Evolutionary conservation across 2,888 invertebrate genomes (phyloP), one percentile per base, ranked within the genome.

Genomic region (Timema podura): DNA sequence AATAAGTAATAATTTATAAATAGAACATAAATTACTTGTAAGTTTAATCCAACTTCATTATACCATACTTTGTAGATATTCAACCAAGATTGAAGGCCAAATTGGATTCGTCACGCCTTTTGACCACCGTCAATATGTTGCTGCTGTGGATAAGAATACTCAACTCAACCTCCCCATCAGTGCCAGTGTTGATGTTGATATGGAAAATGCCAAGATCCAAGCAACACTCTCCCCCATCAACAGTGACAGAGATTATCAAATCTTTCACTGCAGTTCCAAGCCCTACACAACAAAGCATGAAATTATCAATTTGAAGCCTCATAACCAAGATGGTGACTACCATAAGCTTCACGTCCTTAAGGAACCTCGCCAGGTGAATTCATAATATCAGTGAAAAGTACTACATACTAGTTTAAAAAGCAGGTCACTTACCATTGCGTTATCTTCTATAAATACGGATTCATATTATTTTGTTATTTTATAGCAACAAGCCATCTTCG

Each of bases 61-160:
- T 61, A 45, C 57, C 57, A 57, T 49, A 9, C 57, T 16, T 51
- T 68, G 15, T 44, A 68, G 68, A 6, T 83, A 82, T 74, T 84
- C 88, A 9, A 81, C 81, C 70, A 87, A 87, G 75, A 78, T 84
- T 57, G 86, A 88, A 74, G 86, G 87, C 48, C 86, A 83, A 76
- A 81, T 89, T 72, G 88, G 90, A 70, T 90, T 91, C 78, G 79
- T 89, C 70, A 85, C 89, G 13, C 85, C 90, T 48, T 85, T 85
- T 76, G 86, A 89, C 74, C 79, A 82, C 67, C 82, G 84, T 67
- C 79, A 83, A 48, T 86, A 87, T 76, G 80, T 86, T 49, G 86
- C 87, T 68, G 91, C 90, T 73, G 82, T 87, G 45, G 84, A 88
- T 70, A 86, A 83, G 77, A 87, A 88, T 76, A 70, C 85, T 10